Base-by-base conservation (phyloP, 2,113 vertebrate genomes). In the Hypocryptadius cinnamomeus region DNA sequence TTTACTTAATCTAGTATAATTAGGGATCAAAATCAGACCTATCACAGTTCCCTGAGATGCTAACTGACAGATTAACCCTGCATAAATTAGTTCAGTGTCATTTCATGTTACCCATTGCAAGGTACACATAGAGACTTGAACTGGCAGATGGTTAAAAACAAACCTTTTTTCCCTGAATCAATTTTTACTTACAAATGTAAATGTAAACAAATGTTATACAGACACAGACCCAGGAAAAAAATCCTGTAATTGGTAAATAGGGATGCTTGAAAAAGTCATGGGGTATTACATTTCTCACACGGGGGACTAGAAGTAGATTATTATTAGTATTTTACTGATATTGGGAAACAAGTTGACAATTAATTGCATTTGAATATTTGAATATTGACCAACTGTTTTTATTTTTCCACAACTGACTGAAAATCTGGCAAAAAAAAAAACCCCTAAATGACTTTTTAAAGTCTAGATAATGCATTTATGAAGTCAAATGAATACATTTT, bases 371-470 rank as follows among this genome's bases (percentile, higher is more conserved):
- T 85, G 17, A 50, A 54, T 79, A 31, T 25, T 66, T 82, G 17
- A 51, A 56, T 66, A 27, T 27, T 68, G 28, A 27, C 23, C 48
- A 57, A 61, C 5, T 3, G 13, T 6, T 82, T 33, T 33, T 60
- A 10, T 50, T 79, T 91, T 65, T 76, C 18, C 47, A 30, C n/a
- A 83, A n/a, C 2, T n/a, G 19, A 39, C 31, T 65, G 23, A 60
- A 64, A 81, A 65, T 65, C 6, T 65, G 15, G 6, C 8, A 13
- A 30, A 53, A 30, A 40, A 30, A 40, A 53, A 40, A 10, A 20
- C 0, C 2, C 0, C 16, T 23, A 37, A 60, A 22, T 37, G 0
- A 70, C n/a, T 72, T 28, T 22, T 33, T 3, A 3, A 14, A n/a
- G 6, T 6, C 33, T 65, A 15, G 3, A 4, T 48, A 71, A 63